phyloP scores from a whole-genome alignment of 2,888 invertebrate genomes.

The Zaprionus bogoriensis region DNA sequence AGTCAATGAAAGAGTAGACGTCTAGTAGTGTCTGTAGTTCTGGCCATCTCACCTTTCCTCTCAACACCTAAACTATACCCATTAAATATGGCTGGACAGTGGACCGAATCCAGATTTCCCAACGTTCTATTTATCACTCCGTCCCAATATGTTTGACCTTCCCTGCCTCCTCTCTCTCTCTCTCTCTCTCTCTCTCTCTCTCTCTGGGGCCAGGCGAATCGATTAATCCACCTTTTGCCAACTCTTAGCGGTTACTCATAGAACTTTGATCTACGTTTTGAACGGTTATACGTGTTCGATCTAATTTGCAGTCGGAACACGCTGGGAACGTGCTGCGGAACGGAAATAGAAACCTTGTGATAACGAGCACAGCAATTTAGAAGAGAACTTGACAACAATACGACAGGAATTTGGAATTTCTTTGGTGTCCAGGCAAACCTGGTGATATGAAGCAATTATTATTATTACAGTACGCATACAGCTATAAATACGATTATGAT shows the following conservation, averaged over 20 bases:
- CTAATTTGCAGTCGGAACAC: conserved; percentile 4
- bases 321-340: conserved; percentile 34
- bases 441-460: conserved; percentile 76
- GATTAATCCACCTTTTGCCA: conserved; percentile 22
- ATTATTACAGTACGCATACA: conserved; percentile 41
- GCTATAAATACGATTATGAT: conserved; percentile 28
- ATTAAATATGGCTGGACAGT: too few species aligned
- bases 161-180: background rate
- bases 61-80: too few species aligned
- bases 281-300: conserved; percentile 6
- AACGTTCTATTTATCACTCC: conserved; percentile 49
- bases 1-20: background rate
- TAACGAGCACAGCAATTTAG: conserved; percentile 34
- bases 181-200: background rate
- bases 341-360: conserved; percentile 42
- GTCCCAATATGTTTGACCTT: conserved; percentile 35
- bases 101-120: conserved; percentile 28
- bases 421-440: conserved; percentile 46
- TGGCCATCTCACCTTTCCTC: background rate
- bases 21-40: conserved; percentile 1
- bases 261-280: background rate
- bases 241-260: conserved; percentile 12
- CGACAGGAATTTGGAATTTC: conserved; percentile 26
- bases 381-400: conserved; percentile 9
- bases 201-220: background rate